Base-by-base conservation (phyloP, 1,140 invertebrate genomes). In the Formica exsecta region DNA sequence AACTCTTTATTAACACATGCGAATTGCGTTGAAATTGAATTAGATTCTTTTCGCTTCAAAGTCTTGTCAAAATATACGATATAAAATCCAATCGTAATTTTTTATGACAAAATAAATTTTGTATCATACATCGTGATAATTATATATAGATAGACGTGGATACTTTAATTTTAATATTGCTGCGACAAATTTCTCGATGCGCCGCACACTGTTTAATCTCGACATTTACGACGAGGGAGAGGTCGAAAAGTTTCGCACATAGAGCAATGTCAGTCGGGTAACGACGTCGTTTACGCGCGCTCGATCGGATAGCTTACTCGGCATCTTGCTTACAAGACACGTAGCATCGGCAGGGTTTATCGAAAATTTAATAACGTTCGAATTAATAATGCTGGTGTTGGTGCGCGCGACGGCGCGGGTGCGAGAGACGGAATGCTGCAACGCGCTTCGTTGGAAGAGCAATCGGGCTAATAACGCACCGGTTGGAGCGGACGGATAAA, bases 391-490 rank as follows among this genome's bases (percentile, higher is more conserved):
- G 51, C 57, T 48, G 74, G 64, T 87, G 79, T 86, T 81, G 75
- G 32, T 51, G 85, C 36, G 51, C 44, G 51, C 75, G 36, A 76
- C 41, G 44, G 61, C 84, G 61, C 84, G 65, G 65, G 38, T 80
- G 64, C 25, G 62, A 66, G 48, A 80, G 84, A 64, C 76, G 76
- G 44, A 54, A 68, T 64, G 64, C 65, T 19, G 44, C 41, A 44
- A 22, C 65, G 74, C 66, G 65, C 59, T 73, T 74, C 29, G 29
- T 76, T 74, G 86, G 88, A 86, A 87, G 89, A 86, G 81, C 86
- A 89, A 90, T 90, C 89, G 81, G 84, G 89, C 81, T 90, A 83
- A 57, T 77, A 75, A 68, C 76, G 80, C 59, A 68, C 54, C 76
- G 74, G 77, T 89, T 70, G 86, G 61, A 87, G 88, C 48, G 70